Evolutionary conservation across 2,797 vertebrate species (phyloP).

Genomic region (Amphiprion clarkii): DNA sequence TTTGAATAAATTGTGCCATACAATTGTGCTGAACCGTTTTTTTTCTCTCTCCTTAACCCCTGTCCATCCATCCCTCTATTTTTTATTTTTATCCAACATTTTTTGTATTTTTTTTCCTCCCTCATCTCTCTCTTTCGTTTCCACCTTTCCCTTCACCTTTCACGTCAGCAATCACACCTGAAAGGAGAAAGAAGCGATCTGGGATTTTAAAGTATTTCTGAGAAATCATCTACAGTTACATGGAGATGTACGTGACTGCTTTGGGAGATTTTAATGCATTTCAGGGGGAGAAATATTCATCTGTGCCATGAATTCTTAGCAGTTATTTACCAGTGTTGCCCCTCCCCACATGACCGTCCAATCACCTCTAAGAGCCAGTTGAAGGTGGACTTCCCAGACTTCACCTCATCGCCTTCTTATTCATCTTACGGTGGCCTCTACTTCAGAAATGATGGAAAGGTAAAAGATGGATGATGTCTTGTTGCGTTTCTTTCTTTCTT

Average conservation of each 20-base stretch:
- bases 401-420: constrained; percentile 34
- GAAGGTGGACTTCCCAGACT: background rate
- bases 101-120: background rate
- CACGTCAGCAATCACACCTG: background rate
- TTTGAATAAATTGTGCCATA: no score
- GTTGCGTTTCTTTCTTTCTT: background rate
- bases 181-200: constrained; percentile 2
- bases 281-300: constrained; percentile 22
- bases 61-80: no score
- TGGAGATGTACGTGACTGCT: constrained; percentile 5
- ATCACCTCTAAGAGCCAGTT: constrained; percentile 37
- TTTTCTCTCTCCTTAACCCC: no score
- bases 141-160: background rate
- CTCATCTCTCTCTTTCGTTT: background rate
- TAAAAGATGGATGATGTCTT: constrained; percentile 1
- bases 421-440: background rate
- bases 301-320: constrained; percentile 52
- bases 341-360: background rate
- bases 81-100: background rate
- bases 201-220: constrained; percentile 2
- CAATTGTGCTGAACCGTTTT: no score
- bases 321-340: constrained; percentile 8
- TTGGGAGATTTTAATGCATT: constrained; percentile 45
- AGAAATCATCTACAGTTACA: background rate
- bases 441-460: constrained; percentile 4